Percentiles rank a stretch among this genome's conserved stretches.
Conservation (phyloP, 2,888 invertebrate species). For the Alentia gelatinosa region DNA sequence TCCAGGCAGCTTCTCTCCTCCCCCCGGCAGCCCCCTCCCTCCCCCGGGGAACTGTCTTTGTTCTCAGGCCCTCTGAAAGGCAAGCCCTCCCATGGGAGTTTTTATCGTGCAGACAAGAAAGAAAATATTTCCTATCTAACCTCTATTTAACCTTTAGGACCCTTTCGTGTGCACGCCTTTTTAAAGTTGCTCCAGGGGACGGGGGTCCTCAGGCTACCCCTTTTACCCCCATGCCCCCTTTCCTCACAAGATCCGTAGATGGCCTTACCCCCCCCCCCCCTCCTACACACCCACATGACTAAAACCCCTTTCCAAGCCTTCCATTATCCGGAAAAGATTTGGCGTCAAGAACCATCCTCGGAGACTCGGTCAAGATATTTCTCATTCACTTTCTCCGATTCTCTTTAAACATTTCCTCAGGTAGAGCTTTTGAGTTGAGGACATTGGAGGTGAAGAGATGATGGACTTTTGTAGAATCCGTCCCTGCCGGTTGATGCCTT, state of each 20-base stretch:
- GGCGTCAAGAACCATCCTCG: neutral
- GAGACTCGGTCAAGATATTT: neutral
- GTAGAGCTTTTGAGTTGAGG: too few relatives aligned
- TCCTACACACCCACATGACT: neutral
- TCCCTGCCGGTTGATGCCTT: too few relatives aligned
- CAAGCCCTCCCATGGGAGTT: slow-evolving; percentile 21
- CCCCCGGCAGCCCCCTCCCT: neutral
- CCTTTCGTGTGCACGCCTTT: slow-evolving; percentile 32
- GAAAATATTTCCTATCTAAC: slow-evolving; percentile 54
- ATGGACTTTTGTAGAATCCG: neutral
- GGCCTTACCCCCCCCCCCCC: neutral
- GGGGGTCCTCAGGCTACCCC: neutral
- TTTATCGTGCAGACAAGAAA: slow-evolving; percentile 50
- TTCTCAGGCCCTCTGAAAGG: slow-evolving; percentile 22
- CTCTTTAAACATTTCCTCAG: neutral
- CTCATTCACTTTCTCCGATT: neutral
- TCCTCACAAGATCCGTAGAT: neutral
- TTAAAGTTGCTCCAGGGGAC: slow-evolving; percentile 25
- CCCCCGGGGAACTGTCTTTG: neutral
- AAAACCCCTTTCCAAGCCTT: neutral
- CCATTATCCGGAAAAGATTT: slow-evolving; percentile 2
- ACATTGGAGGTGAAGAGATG: neutral
- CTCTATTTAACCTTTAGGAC: slow-evolving; percentile 44
- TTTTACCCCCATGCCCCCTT: neutral
- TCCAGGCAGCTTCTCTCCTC: neutral